phyloP scores from a whole-genome alignment of 2,888 invertebrate genomes.

The Gymnosoma rotundatum region DNA sequence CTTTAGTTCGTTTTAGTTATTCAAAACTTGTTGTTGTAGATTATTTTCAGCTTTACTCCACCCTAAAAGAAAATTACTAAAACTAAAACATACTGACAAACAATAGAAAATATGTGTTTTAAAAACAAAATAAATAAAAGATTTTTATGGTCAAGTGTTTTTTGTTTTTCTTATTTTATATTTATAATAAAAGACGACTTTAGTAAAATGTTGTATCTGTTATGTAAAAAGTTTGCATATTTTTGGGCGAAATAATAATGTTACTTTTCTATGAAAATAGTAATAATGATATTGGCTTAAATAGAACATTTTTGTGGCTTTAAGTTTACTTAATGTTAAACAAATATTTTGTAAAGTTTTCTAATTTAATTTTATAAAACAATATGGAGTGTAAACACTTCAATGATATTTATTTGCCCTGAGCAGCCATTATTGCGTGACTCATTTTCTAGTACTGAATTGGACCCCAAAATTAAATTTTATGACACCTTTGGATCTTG shows the following conservation, averaged over 20 bases:
- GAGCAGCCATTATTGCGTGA: no score
- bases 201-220: conserved; percentile 37
- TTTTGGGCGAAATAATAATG: conserved; percentile 9
- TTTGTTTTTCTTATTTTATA: conserved; percentile 1
- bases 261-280: not conserved
- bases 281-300: conserved; percentile 4
- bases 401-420: not conserved
- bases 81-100: conserved; percentile 1
- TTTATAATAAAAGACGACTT: conserved; percentile 13
- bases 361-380: conserved; percentile 29
- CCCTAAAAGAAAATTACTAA: conserved; percentile 12
- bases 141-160: conserved; percentile 41
- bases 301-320: conserved; percentile 10
- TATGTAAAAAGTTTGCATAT: conserved; percentile 30
- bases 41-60: conserved; percentile 56
- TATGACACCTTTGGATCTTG: no score
- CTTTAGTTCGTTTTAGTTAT: conserved; percentile 55
- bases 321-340: not conserved
- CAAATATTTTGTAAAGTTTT: conserved; percentile 20
- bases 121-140: conserved; percentile 10
- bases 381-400: not conserved
- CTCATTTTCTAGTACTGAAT: no score
- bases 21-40: conserved; percentile 66
- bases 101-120: conserved; percentile 17
- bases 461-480: no score